These are phyloP conservation scores for Sarcophaga carnaria DNA, from an alignment of 2,888 invertebrate genomes.

Conservation along the genomic window DNA sequence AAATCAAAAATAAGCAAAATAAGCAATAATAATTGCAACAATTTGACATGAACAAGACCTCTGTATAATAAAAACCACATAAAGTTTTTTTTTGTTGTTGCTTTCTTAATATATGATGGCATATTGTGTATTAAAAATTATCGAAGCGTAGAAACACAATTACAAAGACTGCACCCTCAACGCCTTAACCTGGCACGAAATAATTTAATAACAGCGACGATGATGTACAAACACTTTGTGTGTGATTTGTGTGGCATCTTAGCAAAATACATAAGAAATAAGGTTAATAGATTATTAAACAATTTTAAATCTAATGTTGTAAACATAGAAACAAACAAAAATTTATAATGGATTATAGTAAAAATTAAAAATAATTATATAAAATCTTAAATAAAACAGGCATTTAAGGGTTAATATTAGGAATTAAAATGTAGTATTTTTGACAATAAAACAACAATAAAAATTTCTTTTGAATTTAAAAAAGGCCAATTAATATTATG, in stretches of 20 bases:
- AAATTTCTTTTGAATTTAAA: too few relatives aligned
- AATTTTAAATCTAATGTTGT: neutral
- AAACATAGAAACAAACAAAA: neutral
- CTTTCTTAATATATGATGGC: constrained; percentile 18
- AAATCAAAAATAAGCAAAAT: constrained; percentile 4
- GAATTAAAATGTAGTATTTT: too few relatives aligned
- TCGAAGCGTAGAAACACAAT: constrained; percentile 14
- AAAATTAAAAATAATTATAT: neutral
- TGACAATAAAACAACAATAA: constrained; percentile 8
- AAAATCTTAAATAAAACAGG: neutral
- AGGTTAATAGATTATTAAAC: constrained; percentile 29
- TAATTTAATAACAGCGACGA: constrained; percentile 14
- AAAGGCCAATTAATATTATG: too few relatives aligned
- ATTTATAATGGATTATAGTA: neutral
- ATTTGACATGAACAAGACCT: constrained; percentile 44
- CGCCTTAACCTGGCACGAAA: constrained; percentile 27
- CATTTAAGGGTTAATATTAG: neutral
- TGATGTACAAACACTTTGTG: constrained; percentile 44
- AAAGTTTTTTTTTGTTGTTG: neutral
- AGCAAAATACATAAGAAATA: neutral
- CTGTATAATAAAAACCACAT: constrained; percentile 10
- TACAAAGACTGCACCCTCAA: constrained; percentile 63
- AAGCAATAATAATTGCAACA: constrained; percentile 43
- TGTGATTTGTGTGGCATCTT: constrained; percentile 56
- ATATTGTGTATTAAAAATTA: constrained; percentile 9